Evolutionary conservation across 2,113 vertebrate genomes (phyloP).

Genomic region (Thryonomys swinderianus): DNA sequence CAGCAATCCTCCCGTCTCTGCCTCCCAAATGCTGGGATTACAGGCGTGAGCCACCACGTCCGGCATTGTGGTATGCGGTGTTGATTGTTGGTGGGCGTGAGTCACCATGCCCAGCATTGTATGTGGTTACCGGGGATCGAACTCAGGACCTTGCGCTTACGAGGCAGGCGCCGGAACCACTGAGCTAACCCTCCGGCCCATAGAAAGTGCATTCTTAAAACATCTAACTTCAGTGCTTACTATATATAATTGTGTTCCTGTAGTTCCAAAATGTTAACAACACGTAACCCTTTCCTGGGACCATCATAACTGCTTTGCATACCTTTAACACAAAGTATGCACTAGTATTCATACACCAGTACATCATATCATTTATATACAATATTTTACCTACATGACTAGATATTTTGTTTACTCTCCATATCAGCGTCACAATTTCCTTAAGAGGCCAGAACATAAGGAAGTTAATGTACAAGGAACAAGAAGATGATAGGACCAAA

Average conservation of each 20-base stretch:
- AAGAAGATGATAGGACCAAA: not conserved
- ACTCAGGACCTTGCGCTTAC: no score
- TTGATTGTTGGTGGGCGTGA: no score
- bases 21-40: no score
- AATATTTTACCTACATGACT: not conserved
- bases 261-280: constrained; percentile 28
- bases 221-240: not conserved
- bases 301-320: not conserved
- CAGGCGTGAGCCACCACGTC: no score
- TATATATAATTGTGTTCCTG: constrained; percentile 16
- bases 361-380: not conserved
- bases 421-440: not conserved
- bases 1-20: no score
- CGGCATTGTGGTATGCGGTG: no score
- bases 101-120: no score
- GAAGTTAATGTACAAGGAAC: not conserved
- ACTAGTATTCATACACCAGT: not conserved
- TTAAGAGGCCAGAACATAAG: not conserved
- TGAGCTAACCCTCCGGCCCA: no score
- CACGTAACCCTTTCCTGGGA: not conserved
- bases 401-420: not conserved
- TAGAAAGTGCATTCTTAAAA: constrained; percentile 28
- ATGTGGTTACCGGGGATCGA: no score
- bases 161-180: no score
- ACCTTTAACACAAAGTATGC: not conserved